phyloP scores from a whole-genome alignment of 2,113 vertebrate species.

The Sturnus vulgaris region DNA sequence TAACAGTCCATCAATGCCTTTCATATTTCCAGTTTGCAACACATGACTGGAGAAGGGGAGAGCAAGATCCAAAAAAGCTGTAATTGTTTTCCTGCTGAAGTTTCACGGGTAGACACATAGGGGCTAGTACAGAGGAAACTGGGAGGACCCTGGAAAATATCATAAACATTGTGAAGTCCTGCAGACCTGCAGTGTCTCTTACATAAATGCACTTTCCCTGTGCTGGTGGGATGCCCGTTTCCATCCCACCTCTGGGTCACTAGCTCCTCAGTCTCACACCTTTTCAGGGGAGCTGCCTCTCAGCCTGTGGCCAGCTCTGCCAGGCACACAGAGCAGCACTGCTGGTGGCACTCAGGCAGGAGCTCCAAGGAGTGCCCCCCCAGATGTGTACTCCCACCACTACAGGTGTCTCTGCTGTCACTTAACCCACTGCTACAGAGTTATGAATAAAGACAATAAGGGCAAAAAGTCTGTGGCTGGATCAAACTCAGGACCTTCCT shows the following conservation, averaged over 20 bases:
- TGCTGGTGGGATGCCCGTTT: background rate
- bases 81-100: background rate
- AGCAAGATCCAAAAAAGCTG: background rate
- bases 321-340: fast-evolving
- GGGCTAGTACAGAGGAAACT: fast-evolving
- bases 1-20: background rate
- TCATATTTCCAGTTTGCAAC: background rate
- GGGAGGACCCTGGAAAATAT: background rate
- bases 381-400: fast-evolving
- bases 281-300: background rate
- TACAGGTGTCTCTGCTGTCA: background rate
- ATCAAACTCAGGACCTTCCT: background rate
- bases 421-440: background rate
- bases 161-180: background rate
- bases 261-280: fast-evolving
- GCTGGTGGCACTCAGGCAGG: background rate
- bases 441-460: background rate
- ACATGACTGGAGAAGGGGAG: background rate
- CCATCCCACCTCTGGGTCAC: background rate
- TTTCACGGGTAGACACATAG: background rate
- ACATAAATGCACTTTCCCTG: background rate
- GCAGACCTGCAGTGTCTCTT: fast-evolving
- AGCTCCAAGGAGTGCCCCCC: background rate
- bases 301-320: background rate
- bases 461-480: background rate